These are phyloP conservation scores for Caenorhabditis sp. DNA, from an alignment of 2,888 invertebrate genomes.

Conservation along the genomic window DNA sequence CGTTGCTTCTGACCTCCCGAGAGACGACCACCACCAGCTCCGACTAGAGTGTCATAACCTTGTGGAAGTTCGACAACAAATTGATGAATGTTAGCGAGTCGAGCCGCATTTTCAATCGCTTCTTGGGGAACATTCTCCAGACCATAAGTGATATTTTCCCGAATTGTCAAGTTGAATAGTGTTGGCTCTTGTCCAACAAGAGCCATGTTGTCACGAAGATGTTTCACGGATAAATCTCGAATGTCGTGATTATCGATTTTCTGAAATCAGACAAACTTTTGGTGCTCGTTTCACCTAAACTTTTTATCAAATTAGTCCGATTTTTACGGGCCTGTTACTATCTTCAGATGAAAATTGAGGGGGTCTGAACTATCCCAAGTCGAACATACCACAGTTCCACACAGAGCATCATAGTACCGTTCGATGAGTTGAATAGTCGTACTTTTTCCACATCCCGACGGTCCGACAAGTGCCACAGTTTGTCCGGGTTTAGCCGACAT, in stretches of 20 bases:
- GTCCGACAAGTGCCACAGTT: slow-evolving; percentile 72
- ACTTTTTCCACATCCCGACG: slow-evolving; percentile 72
- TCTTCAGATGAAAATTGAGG: too few relatives aligned
- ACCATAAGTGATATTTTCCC: slow-evolving; percentile 72
- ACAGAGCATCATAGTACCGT: slow-evolving; percentile 71
- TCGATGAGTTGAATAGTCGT: slow-evolving; percentile 72
- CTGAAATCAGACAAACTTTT: slow-evolving; percentile 9
- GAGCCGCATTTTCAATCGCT: slow-evolving; percentile 60
- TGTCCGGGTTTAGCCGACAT: slow-evolving; percentile 65
- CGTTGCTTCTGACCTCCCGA: slow-evolving; percentile 60
- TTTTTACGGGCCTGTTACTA: too few relatives aligned
- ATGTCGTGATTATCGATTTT: slow-evolving; percentile 69
- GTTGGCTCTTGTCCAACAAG: slow-evolving; percentile 73
- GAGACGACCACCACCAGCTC: slow-evolving; percentile 48
- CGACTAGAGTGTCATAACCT: slow-evolving; percentile 57
- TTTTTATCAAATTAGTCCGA: too few relatives aligned
- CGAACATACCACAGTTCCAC: slow-evolving; percentile 73
- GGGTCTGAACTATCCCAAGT: too few relatives aligned
- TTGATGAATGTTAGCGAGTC: slow-evolving; percentile 72
- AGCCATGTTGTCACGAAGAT: slow-evolving; percentile 60
- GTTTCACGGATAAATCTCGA: slow-evolving; percentile 45
- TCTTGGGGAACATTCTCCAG: slow-evolving; percentile 51
- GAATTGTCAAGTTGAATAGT: slow-evolving; percentile 71
- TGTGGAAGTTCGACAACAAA: slow-evolving; percentile 71
- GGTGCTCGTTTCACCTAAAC: neutral